Evolutionary conservation across 2,797 vertebrate genomes (phyloP).

Genomic region (Onychomys leucogaster): DNA sequence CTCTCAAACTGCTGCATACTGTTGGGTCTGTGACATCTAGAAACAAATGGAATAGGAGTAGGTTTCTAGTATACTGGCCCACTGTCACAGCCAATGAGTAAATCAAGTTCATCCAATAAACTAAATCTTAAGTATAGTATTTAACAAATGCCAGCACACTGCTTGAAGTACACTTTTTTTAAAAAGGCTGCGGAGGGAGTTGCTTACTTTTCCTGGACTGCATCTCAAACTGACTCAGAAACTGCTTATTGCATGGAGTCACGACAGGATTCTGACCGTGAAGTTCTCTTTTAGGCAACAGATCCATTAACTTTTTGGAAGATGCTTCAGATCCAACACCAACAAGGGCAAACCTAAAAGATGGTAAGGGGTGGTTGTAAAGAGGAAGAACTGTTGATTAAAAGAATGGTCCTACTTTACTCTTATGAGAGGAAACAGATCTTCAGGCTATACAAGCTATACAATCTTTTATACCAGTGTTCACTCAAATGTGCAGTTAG

Average conservation of each 20-base stretch:
- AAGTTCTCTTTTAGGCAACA: conserved; percentile 97
- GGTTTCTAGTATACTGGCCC: conserved; percentile 31
- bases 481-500: conserved; percentile 24
- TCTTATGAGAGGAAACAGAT: conserved; percentile 44
- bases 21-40: conserved; percentile 30
- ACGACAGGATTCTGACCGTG: conserved; percentile 99
- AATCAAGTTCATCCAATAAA: conserved; percentile 9
- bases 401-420: conserved; percentile 35
- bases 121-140: conserved; percentile 1
- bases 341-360: conserved; percentile 96
- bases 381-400: conserved; percentile 24
- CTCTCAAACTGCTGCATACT: not conserved
- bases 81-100: conserved; percentile 48
- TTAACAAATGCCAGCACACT: conserved; percentile 59
- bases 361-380: conserved; percentile 9
- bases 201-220: conserved; percentile 98
- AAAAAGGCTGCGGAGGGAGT: conserved; percentile 60
- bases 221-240: conserved; percentile 99
- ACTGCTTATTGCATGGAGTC: conserved; percentile 99
- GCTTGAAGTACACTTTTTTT: conserved; percentile 12
- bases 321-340: conserved; percentile 98
- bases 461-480: not conserved
- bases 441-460: conserved; percentile 22
- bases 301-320: conserved; percentile 97
- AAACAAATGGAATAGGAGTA: conserved; percentile 40